phyloP scores from a whole-genome alignment of 2,888 invertebrate species.

The Drosophila hamatofila region DNA sequence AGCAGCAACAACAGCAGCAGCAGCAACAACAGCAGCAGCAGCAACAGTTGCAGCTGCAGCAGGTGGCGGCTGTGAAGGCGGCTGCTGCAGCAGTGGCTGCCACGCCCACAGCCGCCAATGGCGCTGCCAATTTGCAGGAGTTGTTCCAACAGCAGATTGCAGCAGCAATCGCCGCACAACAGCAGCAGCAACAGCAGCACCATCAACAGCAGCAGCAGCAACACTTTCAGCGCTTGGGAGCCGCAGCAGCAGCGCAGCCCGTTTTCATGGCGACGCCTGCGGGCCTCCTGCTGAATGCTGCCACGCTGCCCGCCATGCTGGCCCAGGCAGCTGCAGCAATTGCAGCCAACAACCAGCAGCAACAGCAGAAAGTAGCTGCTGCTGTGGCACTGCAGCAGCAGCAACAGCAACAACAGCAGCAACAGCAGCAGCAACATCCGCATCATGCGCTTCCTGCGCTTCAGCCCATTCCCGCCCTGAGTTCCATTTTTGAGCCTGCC shows the following conservation, averaged over 20 bases:
- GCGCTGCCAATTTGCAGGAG: conserved; percentile 62
- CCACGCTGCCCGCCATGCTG: conserved; percentile 84
- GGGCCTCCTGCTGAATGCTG: conserved; percentile 83
- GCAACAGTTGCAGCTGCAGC: conserved; percentile 54
- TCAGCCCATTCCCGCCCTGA: conserved; percentile 83
- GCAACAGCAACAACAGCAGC: conserved; percentile 48
- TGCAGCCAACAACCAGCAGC: conserved; percentile 78
- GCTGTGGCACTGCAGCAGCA: conserved; percentile 54
- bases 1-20: conserved; percentile 56
- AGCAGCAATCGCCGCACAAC: conserved; percentile 72
- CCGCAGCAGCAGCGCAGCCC: conserved; percentile 82
- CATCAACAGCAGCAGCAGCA: conserved; percentile 83
- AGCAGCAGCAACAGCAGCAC: conserved; percentile 80
- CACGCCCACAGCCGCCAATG: conserved; percentile 44
- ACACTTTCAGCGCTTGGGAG: conserved; percentile 75
- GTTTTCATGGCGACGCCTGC: conserved; percentile 85
- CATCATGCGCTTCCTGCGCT: conserved; percentile 81
- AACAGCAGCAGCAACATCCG: conserved; percentile 51
- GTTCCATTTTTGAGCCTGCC: conserved; percentile 81
- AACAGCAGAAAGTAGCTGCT: conserved; percentile 63
- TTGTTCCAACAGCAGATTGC: conserved; percentile 74
- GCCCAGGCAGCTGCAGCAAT: conserved; percentile 82
- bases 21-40: too few species aligned
- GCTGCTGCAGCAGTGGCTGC: conserved; percentile 48
- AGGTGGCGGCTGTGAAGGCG: conserved; percentile 55